Percentiles rank a stretch among this genome's conserved stretches.
These are phyloP conservation scores for Oenanthe oenanthe DNA, from an alignment of 2,113 vertebrate genomes.

Conservation along the genomic window DNA sequence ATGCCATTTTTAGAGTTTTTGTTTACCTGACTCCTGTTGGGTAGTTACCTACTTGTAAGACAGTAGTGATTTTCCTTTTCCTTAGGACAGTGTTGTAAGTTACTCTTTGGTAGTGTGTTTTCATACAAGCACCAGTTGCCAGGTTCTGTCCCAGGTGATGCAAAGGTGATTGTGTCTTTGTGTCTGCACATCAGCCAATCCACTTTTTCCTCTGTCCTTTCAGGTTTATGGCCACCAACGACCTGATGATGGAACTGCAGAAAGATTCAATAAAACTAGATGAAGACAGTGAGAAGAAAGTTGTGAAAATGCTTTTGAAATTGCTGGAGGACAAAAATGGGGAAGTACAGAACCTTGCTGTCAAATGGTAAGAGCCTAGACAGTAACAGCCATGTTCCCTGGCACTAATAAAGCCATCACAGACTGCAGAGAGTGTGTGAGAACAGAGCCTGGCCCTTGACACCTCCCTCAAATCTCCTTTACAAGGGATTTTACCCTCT, in stretches of 20 bases:
- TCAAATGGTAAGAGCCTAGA: slow-evolving; percentile 85
- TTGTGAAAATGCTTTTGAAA: slow-evolving; percentile 89
- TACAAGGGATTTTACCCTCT: not conserved
- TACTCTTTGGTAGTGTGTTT: not conserved
- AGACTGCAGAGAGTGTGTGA: not conserved
- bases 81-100: not conserved
- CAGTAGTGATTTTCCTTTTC: not conserved
- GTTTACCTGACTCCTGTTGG: not conserved
- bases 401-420: not conserved
- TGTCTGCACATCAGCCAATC: not conserved
- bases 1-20: not conserved
- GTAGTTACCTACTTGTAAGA: not conserved
- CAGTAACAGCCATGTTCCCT: not conserved
- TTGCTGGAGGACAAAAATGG: slow-evolving; percentile 95
- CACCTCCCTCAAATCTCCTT: not conserved
- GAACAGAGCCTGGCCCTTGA: not conserved
- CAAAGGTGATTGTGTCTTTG: not conserved
- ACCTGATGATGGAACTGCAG: slow-evolving; percentile 95
- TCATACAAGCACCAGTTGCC: not conserved
- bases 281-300: slow-evolving; percentile 93
- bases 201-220: not conserved
- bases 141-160: not conserved
- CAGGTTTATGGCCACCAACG: slow-evolving; percentile 98
- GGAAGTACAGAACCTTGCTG: slow-evolving; percentile 94
- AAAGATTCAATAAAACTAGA: slow-evolving; percentile 96